Base-by-base conservation (phyloP, 2,888 invertebrate species). In the Beris morrisii region DNA sequence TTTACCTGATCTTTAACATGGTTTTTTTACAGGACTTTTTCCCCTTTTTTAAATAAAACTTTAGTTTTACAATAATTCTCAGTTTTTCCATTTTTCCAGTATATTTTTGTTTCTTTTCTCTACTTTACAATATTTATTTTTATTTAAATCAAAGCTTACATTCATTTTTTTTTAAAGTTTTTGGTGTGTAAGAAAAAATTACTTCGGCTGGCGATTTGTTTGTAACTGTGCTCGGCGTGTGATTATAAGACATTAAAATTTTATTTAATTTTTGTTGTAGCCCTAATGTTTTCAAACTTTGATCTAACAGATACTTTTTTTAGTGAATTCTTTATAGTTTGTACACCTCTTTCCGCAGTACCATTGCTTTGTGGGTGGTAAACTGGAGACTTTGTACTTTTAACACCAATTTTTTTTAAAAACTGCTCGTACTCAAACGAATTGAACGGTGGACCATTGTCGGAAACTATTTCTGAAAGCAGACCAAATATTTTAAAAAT, bases 311-410 rank as follows among this genome's bases (percentile, higher is more conserved):
- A 28, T 55, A 45, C 64, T 72, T 74, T 46, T n/a, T 69, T 71
- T 5, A 72, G 48, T 3, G 30, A 54, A 7, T 7, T 67, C 69
- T 74, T 73, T 13, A 71, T 67, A 7, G 69, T 69, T 46, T 73
- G 71, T 6, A 73, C 72, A 3, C 63, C 68, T 30, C 69, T 70
- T 69, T 74, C 72, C 5, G 73, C 71, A 22, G 65, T 31, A 9
- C 73, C 72, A 64, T 73, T 73, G 13, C 70, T 72, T 67, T 72
- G 45, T 1, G 73, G 69, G 46, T 44, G 71, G 69, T 61, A 46
- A n/a, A 46, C 15, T 5, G 5, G 46, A 5, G 69, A 69, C 30
- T 72, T 69, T 22, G 69, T 67, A 30, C 69, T 52, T 13, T 50
- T 53, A 22, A 67, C 71, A 61, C 52, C 70, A 70, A 57, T 56